Conservation (phyloP, 2,888 invertebrate genomes). For the Dexiosoma caninum region DNA sequence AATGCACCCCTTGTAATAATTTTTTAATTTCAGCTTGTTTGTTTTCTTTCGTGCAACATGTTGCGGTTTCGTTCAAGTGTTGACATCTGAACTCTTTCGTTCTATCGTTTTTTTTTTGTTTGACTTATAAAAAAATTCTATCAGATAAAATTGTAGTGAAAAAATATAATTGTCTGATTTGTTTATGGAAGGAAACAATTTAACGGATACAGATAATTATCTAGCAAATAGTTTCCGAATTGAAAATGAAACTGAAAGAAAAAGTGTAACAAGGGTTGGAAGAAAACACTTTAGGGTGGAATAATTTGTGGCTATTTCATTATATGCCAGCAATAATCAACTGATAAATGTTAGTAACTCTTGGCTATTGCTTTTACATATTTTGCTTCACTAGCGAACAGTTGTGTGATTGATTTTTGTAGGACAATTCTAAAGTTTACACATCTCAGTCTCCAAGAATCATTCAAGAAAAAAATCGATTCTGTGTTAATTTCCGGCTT, state of each 20-base stretch:
- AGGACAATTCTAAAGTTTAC: no score
- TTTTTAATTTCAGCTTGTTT: constrained; percentile 17
- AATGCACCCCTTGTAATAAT: constrained; percentile 35
- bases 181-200: constrained; percentile 52
- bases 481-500: no score
- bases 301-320: constrained; percentile 17
- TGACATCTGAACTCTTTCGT: constrained; percentile 49
- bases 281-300: not conserved
- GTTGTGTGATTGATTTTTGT: no score
- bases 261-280: not conserved
- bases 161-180: constrained; percentile 47
- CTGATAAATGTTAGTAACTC: not conserved
- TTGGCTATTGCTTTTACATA: no score
- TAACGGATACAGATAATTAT: constrained; percentile 57
- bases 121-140: constrained; percentile 36
- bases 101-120: not conserved
- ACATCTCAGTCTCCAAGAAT: no score
- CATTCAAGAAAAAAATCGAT: no score
- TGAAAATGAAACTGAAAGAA: constrained; percentile 14
- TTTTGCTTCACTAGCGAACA: no score
- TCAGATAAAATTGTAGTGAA: constrained; percentile 50
- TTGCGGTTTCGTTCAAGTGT: constrained; percentile 59
- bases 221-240: constrained; percentile 36
- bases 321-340: not conserved
- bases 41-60: constrained; percentile 1